Evolutionary conservation across 2,888 invertebrate species (phyloP).

Genomic region (Heliconius cydno): DNA sequence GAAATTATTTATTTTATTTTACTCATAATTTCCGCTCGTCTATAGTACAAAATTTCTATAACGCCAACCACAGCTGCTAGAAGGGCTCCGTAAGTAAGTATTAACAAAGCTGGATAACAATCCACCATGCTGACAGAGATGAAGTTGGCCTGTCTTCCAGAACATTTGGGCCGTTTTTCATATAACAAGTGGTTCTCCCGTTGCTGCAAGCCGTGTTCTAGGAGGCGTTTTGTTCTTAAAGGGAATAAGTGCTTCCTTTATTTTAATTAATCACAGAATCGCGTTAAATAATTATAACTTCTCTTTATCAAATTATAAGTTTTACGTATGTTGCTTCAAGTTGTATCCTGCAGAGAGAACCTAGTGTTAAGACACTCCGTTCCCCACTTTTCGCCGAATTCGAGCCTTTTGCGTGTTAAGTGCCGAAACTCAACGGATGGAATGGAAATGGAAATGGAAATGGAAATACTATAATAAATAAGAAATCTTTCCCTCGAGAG

Average conservation of each 20-base stretch:
- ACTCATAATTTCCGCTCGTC: constrained; percentile 51
- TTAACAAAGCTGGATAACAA: constrained; percentile 77
- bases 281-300: no score
- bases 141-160: constrained; percentile 84
- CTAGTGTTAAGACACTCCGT: no score
- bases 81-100: constrained; percentile 66
- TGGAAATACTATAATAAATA: no score
- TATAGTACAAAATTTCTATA: constrained; percentile 60
- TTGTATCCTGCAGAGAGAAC: no score
- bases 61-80: constrained; percentile 58
- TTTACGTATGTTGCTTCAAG: no score
- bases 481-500: no score
- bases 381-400: no score
- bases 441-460: no score
- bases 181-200: constrained; percentile 84
- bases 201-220: constrained; percentile 82
- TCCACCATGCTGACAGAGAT: constrained; percentile 87
- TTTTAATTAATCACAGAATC: no score
- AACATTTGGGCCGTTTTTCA: constrained; percentile 85
- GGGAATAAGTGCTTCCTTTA: neutral
- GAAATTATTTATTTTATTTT: constrained; percentile 23
- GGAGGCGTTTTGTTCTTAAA: constrained; percentile 72
- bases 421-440: no score
- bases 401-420: no score
- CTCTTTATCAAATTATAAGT: no score